phyloP scores from a whole-genome alignment of 2,797 vertebrate species.

The Poecile montanus region DNA sequence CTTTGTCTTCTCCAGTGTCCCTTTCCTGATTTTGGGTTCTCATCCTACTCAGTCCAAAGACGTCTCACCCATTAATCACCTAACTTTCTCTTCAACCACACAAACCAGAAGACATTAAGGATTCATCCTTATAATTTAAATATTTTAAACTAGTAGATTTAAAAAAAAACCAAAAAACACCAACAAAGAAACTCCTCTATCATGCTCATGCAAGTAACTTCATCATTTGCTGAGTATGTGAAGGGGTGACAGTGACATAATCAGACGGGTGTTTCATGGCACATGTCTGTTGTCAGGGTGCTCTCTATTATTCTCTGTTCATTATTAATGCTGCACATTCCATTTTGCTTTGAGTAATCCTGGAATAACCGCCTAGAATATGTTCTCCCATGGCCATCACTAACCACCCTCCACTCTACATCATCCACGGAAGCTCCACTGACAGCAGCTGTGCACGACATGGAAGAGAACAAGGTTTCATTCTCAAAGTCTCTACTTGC shows the following conservation, averaged over 20 bases:
- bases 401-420: neutral
- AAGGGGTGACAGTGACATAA: neutral
- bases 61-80: neutral
- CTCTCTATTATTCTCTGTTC: neutral
- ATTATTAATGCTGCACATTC: neutral
- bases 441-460: neutral
- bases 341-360: neutral
- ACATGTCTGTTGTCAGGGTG: neutral
- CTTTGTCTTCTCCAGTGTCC: neutral
- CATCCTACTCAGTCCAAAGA: neutral
- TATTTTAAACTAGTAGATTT: neutral
- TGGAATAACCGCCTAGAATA: neutral
- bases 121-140: neutral
- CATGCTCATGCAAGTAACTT: rapidly evolving
- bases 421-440: rapidly evolving
- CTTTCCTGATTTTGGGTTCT: neutral
- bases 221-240: neutral
- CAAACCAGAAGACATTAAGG: neutral
- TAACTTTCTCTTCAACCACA: neutral
- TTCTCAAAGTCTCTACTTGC: neutral
- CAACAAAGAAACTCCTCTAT: neutral
- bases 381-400: neutral
- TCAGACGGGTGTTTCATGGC: neutral
- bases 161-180: neutral
- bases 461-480: rapidly evolving